These are phyloP conservation scores for Frankliniella intonsa DNA, from an alignment of 2,888 invertebrate genomes.

Conservation along the genomic window DNA sequence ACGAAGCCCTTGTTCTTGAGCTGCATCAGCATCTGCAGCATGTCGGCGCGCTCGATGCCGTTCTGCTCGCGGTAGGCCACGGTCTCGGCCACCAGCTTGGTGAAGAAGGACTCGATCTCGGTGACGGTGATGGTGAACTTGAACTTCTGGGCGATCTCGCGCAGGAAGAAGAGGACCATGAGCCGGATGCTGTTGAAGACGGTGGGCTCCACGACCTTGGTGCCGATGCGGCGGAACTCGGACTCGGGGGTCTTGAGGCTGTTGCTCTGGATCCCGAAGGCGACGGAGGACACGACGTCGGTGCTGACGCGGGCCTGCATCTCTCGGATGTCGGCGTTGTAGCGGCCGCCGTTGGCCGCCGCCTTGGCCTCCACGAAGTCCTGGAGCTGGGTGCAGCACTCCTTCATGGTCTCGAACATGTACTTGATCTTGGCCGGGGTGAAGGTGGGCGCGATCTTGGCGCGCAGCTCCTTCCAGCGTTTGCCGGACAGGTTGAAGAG, in stretches of 20 bases:
- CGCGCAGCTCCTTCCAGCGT: conserved; percentile 50
- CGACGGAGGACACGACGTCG: conserved; percentile 50
- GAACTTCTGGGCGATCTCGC: conserved; percentile 35
- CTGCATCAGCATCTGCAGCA: conserved; percentile 50
- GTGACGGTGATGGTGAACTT: conserved; percentile 46
- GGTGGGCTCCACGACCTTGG: conserved; percentile 44
- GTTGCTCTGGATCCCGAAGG: conserved; percentile 50
- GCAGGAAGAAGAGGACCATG: conserved; percentile 23
- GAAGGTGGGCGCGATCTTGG: conserved; percentile 51
- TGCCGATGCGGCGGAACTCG: conserved; percentile 48
- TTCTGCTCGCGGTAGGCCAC: conserved; percentile 46
- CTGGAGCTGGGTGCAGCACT: conserved; percentile 47
- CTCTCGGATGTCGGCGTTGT: conserved; percentile 48
- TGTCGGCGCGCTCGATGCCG: conserved; percentile 50
- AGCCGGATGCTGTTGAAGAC: background rate
- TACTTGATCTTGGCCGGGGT: conserved; percentile 51
- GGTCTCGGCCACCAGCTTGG: conserved; percentile 44
- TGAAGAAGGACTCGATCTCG: conserved; percentile 44
- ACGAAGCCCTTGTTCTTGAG: conserved; percentile 45
- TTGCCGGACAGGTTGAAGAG: conserved; percentile 49
- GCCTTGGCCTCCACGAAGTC: conserved; percentile 45
- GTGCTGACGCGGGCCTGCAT: conserved; percentile 46
- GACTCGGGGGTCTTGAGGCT: conserved; percentile 47
- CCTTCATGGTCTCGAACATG: conserved; percentile 49
- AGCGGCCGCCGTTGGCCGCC: conserved; percentile 39